Conservation (phyloP, 2,113 vertebrate genomes). For the Nannospalax galili region DNA sequence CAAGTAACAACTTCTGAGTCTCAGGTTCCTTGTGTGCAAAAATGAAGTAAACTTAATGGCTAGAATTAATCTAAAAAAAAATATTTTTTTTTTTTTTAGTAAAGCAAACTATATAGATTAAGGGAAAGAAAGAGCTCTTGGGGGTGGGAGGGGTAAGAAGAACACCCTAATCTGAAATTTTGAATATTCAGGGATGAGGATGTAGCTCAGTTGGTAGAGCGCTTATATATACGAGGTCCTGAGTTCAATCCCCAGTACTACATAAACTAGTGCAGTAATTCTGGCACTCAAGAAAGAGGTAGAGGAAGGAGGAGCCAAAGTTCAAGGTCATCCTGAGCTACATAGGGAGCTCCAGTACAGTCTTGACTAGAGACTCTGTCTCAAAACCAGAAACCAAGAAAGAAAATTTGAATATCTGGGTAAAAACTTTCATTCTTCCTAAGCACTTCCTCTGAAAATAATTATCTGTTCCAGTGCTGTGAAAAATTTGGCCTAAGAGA, state of each 20-base stretch:
- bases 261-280: not conserved
- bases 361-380: not conserved
- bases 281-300: not conserved
- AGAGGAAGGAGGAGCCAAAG: not conserved
- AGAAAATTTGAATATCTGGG: not conserved
- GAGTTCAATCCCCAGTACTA: not conserved
- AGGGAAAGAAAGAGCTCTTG: not conserved
- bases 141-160: not conserved
- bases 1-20: not conserved
- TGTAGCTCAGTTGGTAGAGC: not conserved
- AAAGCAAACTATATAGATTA: not conserved
- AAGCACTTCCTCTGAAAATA: constrained; percentile 18
- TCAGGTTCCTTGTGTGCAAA: constrained; percentile 11
- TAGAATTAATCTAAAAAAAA: not conserved
- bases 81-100: not conserved
- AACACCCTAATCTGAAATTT: constrained; percentile 18
- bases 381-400: not conserved
- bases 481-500: not conserved
- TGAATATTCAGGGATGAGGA: not conserved
- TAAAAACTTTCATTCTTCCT: not conserved
- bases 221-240: not conserved
- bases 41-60: not conserved
- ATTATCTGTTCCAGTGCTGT: not conserved
- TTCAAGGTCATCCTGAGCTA: not conserved
- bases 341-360: not conserved